Evolutionary conservation across 2,888 invertebrate genomes (phyloP), one percentile per base, ranked within the genome.

Genomic region (Mesorhabditis spiculigera): DNA sequence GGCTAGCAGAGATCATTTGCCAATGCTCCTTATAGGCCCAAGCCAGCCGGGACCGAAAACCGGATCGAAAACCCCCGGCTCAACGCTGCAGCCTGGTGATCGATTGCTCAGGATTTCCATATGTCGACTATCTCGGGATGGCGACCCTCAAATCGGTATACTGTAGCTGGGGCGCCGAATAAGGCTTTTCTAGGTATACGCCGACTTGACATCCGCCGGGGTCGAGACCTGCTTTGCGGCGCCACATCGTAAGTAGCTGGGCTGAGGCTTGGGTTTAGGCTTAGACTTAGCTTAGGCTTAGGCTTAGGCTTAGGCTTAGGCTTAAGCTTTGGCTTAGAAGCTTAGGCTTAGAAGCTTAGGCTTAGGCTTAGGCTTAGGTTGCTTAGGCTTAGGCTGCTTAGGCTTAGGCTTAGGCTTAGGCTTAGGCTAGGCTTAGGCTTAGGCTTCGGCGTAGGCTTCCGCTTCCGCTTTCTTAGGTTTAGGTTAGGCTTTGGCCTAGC

Each of bases 21-120:
- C 8, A 66, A 42, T 43, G 4, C 43, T 66, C 73, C 67, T 65
- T 75, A 75, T 74, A 75, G 63, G 61, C 76, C 28, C 70, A 68
- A 67, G 73, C 73, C 41, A 74, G 73, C 58, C 63, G 74, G 5
- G 63, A 73, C 8, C 75, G 75, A 13, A 74, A 75, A 74, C 73
- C 72, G 67, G 62, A 67, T 61, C 73, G 73, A 41, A 68, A 64
- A 10, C 71, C 67, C 41, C 62, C 67, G 5, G 78, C 73, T 4
- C 71, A 69, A 41, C 69, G 77, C 43, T 74, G 77, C 50, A 78
- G 75, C 58, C 67, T 84, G 62, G 79, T 84, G 5, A 82, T 84
- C 58, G 84, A 84, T 67, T 84, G 84, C 70, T 77, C 80, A 4
- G 81, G 83, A 58, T 85, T 84, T 66, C 82, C 82, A 4, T 84